phyloP scores from a whole-genome alignment of 2,113 vertebrate genomes.

The Peucedramus taeniatus region DNA sequence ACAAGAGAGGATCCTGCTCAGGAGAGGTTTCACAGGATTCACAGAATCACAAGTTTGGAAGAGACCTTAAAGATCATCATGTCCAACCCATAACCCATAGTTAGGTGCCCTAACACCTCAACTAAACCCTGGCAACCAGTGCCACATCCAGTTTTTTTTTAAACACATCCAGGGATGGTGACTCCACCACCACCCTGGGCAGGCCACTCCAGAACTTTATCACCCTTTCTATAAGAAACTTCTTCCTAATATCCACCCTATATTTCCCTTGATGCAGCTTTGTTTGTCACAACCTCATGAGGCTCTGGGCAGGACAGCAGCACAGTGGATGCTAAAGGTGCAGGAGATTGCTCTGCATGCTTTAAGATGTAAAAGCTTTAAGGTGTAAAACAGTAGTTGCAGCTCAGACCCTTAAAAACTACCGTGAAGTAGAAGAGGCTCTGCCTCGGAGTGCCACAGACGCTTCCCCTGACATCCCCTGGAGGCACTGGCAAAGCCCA shows the following conservation, averaged over 20 bases:
- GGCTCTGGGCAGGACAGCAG: not conserved
- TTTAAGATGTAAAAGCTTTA: not conserved
- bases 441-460: rapidly evolving
- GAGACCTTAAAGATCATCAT: not conserved
- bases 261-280: not conserved
- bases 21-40: not conserved
- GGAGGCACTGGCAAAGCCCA: not conserved
- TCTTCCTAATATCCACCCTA: not conserved
- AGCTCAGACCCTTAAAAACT: not conserved
- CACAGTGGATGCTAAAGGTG: not conserved
- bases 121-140: not conserved
- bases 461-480: rapidly evolving
- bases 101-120: not conserved
- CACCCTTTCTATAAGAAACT: not conserved
- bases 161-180: not conserved
- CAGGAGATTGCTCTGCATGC: not conserved
- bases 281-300: not conserved
- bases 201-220: not conserved
- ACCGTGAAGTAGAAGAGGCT: too few relatives aligned
- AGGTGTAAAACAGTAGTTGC: not conserved
- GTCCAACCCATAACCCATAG: too few relatives aligned
- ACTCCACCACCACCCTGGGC: not conserved
- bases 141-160: not conserved
- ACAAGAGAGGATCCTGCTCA: not conserved
- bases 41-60: not conserved